Percentiles rank a stretch among this genome's conserved stretches.
Evolutionary conservation across 2,888 invertebrate species (phyloP).

Genomic region (Allygus modestus): DNA sequence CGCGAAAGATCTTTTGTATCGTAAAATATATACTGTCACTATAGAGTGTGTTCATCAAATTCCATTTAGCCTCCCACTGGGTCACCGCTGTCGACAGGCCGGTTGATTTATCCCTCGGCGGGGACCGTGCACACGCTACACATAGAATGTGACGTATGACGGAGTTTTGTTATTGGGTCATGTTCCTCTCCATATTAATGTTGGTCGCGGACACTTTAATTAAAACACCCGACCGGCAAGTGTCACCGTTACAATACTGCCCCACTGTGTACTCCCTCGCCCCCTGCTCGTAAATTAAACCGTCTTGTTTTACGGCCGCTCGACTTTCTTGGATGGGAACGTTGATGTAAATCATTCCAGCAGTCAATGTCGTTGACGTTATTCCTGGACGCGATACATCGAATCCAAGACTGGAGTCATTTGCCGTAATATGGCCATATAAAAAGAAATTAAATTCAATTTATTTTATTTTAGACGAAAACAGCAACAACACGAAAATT

Average conservation of each 20-base stretch:
- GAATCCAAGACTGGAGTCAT: no score
- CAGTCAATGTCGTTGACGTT: not conserved
- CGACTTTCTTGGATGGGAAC: constrained; percentile 9
- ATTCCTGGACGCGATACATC: constrained; percentile 5
- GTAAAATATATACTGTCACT: no score
- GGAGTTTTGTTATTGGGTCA: constrained; percentile 16
- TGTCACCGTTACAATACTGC: constrained; percentile 12
- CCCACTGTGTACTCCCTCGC: not conserved
- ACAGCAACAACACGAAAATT: no score
- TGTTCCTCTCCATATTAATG: constrained; percentile 3
- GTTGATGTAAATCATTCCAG: constrained; percentile 13
- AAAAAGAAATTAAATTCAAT: no score
- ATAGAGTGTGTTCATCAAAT: no score
- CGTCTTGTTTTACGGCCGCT: not conserved
- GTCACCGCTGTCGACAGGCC: no score
- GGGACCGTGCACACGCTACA: no score
- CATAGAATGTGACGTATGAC: not conserved
- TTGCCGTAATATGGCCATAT: no score
- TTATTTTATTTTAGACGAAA: no score
- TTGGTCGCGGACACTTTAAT: constrained; percentile 35
- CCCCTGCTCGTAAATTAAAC: not conserved
- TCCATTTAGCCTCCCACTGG: no score
- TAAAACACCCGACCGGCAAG: constrained; percentile 6
- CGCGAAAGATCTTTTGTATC: no score
- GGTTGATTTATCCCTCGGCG: no score